These are phyloP conservation scores for Scaptomyza cyrtandrae DNA, from an alignment of 2,888 invertebrate genomes.

Conservation along the genomic window DNA sequence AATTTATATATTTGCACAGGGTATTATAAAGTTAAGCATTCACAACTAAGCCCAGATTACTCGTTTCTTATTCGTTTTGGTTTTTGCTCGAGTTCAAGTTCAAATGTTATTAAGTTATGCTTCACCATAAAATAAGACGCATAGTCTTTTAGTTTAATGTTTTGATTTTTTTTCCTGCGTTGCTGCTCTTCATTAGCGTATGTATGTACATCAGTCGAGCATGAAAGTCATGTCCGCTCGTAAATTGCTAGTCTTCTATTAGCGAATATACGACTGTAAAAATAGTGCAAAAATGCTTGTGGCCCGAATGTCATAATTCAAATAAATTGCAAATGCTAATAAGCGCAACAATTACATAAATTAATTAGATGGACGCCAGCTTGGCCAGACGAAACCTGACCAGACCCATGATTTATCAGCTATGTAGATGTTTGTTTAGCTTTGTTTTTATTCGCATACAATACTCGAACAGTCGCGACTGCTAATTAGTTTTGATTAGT, in stretches of 20 bases:
- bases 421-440: constrained; percentile 44
- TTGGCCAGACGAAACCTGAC: constrained; percentile 34
- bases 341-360: constrained; percentile 71
- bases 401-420: constrained; percentile 20
- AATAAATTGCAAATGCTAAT: constrained; percentile 66
- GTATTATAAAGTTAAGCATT: constrained; percentile 6
- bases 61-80: constrained; percentile 24
- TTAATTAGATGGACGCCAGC: constrained; percentile 69
- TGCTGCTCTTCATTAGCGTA: constrained; percentile 53
- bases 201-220: constrained; percentile 60
- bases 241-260: constrained; percentile 60
- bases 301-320: constrained; percentile 71
- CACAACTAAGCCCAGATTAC: background rate
- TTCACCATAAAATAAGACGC: constrained; percentile 44
- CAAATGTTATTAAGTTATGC: constrained; percentile 57
- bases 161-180: constrained; percentile 16
- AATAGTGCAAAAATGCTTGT: constrained; percentile 58
- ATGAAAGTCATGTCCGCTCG: constrained; percentile 78
- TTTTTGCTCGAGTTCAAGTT: constrained; percentile 66
- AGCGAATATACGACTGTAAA: constrained; percentile 26
- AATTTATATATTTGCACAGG: background rate
- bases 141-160: constrained; percentile 43
- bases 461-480: constrained; percentile 41
- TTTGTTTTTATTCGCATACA: constrained; percentile 25
- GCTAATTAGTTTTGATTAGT: constrained; percentile 71